Conservation (phyloP, 2,797 vertebrate genomes). For the Fundulus diaphanus region DNA sequence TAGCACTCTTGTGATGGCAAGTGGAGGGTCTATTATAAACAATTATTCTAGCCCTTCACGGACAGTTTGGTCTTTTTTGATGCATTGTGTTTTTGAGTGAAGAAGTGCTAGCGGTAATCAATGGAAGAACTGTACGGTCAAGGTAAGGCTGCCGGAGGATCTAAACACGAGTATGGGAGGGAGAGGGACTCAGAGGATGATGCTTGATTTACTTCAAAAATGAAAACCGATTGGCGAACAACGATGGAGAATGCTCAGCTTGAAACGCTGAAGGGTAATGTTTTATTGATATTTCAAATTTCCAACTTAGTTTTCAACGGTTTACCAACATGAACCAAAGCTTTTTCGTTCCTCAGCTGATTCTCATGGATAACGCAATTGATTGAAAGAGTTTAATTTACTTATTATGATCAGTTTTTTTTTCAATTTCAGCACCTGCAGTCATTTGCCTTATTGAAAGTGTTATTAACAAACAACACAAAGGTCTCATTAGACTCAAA, state of each 20-base stretch:
- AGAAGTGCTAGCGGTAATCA: constrained; percentile 85
- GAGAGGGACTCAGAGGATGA: constrained; percentile 29
- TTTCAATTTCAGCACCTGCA: background rate
- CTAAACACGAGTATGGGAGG: constrained; percentile 54
- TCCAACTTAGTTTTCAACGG: background rate
- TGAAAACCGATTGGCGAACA: constrained; percentile 12
- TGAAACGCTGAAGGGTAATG: background rate
- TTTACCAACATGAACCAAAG: background rate
- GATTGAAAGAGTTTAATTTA: background rate
- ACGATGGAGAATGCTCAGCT: background rate
- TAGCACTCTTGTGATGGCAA: constrained; percentile 89
- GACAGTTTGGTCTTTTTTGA: constrained; percentile 92
- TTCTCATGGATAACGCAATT: background rate
- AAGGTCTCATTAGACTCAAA: background rate
- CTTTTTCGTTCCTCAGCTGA: background rate
- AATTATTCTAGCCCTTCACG: constrained; percentile 91
- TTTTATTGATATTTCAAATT: background rate
- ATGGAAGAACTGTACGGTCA: constrained; percentile 83
- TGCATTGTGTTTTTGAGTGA: constrained; percentile 86
- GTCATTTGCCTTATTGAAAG: background rate
- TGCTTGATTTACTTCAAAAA: constrained; percentile 31
- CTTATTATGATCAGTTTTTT: background rate
- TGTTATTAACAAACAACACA: background rate
- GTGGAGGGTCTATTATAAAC: constrained; percentile 94
- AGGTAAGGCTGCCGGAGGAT: constrained; percentile 72